Evolutionary conservation across 2,888 invertebrate genomes (phyloP).

Genomic region (Ectemnius cavifrons): DNA sequence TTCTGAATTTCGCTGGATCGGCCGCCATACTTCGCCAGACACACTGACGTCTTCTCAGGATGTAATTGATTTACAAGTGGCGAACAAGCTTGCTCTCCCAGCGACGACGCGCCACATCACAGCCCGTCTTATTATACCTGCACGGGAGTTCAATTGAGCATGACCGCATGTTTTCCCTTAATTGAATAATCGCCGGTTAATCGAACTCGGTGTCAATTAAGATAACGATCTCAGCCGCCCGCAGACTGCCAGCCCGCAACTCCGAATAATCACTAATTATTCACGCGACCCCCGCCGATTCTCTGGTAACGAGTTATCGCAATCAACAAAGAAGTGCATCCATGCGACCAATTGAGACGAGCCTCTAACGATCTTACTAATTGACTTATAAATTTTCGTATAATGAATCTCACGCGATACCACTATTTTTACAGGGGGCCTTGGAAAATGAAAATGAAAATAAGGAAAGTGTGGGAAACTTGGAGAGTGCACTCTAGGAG

Average conservation of each 20-base stretch:
- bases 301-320: too few species aligned
- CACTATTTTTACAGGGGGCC: too few species aligned
- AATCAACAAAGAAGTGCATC: too few species aligned
- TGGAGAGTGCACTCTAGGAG: too few species aligned
- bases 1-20: conserved; percentile 13
- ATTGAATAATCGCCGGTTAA: conserved; percentile 62
- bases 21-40: not conserved
- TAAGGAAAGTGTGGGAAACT: too few species aligned
- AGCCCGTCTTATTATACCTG: conserved; percentile 43
- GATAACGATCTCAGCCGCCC: conserved; percentile 51
- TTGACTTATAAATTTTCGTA: too few species aligned
- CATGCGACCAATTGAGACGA: too few species aligned
- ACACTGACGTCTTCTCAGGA: conserved; percentile 1
- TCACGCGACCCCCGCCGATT: conserved; percentile 28
- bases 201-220: conserved; percentile 55
- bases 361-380: too few species aligned
- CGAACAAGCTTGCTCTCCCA: too few species aligned
- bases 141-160: conserved; percentile 52
- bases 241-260: conserved; percentile 2
- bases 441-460: too few species aligned
- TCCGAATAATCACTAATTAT: conserved; percentile 53
- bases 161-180: conserved; percentile 55
- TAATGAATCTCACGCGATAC: too few species aligned
- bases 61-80: conserved; percentile 34
- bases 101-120: not conserved